These are phyloP conservation scores for Alouatta palliata DNA, from an alignment of 2,113 vertebrate genomes.

Conservation along the genomic window DNA sequence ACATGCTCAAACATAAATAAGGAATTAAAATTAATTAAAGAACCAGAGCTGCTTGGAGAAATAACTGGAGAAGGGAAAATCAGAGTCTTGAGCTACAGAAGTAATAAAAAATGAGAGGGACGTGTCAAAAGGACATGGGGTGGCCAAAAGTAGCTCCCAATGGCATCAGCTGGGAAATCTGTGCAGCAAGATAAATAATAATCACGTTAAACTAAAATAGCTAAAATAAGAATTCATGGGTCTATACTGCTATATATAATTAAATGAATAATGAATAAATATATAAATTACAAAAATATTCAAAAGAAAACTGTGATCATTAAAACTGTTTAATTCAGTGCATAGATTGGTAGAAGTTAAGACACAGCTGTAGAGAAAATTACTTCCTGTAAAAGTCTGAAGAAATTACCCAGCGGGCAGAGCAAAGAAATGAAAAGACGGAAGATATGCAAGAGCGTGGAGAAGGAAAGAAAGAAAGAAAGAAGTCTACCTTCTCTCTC, in stretches of 20 bases:
- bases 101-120: neutral
- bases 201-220: neutral
- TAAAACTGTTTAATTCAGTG: neutral
- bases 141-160: neutral
- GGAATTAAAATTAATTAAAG: neutral
- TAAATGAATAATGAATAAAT: neutral
- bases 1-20: neutral
- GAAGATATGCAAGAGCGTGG: neutral
- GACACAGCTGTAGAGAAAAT: neutral
- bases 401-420: neutral
- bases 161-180: neutral
- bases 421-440: neutral
- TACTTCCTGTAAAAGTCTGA: neutral
- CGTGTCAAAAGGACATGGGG: neutral
- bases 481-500: neutral
- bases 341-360: neutral
- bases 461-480: neutral
- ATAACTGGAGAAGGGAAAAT: neutral
- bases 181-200: neutral
- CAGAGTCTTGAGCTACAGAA: neutral
- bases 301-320: neutral
- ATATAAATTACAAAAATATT: neutral
- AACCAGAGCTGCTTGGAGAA: neutral
- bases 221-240: neutral
- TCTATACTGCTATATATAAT: neutral